Conservation (phyloP, 2,888 invertebrate species). For the Diarsia brunnea region DNA sequence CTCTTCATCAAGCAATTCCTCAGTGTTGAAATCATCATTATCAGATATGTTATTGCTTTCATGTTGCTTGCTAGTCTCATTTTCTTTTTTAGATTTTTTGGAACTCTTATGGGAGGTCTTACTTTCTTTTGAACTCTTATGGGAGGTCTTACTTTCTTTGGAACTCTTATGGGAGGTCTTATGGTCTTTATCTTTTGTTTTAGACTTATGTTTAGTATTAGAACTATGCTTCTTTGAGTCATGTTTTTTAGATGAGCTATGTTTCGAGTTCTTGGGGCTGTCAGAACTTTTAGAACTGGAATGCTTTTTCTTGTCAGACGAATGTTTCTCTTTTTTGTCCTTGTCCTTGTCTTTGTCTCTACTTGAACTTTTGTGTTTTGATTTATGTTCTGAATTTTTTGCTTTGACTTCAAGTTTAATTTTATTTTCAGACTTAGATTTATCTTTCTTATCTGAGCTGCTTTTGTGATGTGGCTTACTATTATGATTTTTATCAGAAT, state of each 20-base stretch:
- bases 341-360: conserved; percentile 75
- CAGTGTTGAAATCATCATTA: conserved; percentile 70
- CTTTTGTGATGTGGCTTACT: conserved; percentile 72
- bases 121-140: conserved; percentile 73
- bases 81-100: conserved; percentile 75
- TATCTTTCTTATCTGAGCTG: conserved; percentile 73
- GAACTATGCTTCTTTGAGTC: conserved; percentile 72
- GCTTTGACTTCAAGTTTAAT: conserved; percentile 71
- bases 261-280: conserved; percentile 71
- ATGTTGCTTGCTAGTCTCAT: conserved; percentile 69
- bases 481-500: conserved; percentile 67
- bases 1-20: conserved; percentile 71
- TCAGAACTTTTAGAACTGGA: conserved; percentile 72
- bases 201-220: conserved; percentile 73
- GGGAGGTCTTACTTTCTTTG: conserved; percentile 72
- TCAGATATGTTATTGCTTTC: conserved; percentile 73
- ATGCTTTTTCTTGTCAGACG: conserved; percentile 74
- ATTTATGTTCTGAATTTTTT: conserved; percentile 76
- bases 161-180: conserved; percentile 76
- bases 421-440: conserved; percentile 71
- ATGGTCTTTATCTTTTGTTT: conserved; percentile 68
- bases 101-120: conserved; percentile 71
- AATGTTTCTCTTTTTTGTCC: conserved; percentile 74
- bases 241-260: conserved; percentile 71
- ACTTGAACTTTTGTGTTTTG: conserved; percentile 81